phyloP scores from a whole-genome alignment of 1,140 invertebrate genomes.

The Tenebrio molitor region DNA sequence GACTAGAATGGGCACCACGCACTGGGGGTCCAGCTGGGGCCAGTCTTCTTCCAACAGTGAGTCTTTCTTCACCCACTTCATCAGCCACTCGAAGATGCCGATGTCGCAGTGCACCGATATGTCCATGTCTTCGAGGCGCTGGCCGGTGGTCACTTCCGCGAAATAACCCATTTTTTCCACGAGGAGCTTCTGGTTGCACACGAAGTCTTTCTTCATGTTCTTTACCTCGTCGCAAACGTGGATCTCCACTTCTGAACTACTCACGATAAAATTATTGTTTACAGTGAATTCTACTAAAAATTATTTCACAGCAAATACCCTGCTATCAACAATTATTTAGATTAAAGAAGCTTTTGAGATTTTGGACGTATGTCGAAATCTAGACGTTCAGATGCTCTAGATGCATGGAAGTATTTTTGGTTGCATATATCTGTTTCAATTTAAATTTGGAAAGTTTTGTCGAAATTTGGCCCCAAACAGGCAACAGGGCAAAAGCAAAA shows the following conservation, averaged over 20 bases:
- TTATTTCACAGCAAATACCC: no score
- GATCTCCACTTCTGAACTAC: conserved; percentile 88
- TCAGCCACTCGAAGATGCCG: conserved; percentile 95
- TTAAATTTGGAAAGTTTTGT: no score
- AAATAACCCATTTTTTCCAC: conserved; percentile 96
- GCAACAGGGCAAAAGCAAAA: no score
- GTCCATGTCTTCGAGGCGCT: conserved; percentile 93
- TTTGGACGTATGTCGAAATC: no score
- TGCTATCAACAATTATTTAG: no score
- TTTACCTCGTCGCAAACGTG: conserved; percentile 91
- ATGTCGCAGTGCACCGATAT: conserved; percentile 97
- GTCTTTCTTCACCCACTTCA: conserved; percentile 91
- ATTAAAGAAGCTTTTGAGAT: no score
- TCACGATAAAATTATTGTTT: no score
- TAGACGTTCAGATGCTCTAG: no score
- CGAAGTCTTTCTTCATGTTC: conserved; percentile 88
- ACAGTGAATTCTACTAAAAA: conserved; percentile 15
- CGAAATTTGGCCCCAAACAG: no score
- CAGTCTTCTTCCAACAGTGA: conserved; percentile 75
- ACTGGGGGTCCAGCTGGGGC: conserved; percentile 84
- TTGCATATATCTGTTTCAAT: no score
- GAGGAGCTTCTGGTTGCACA: conserved; percentile 86
- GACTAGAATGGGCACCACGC: conserved; percentile 92
- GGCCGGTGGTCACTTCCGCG: conserved; percentile 87
- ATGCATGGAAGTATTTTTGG: no score